Evolutionary conservation across 2,888 invertebrate species (phyloP).

Genomic region (Griposia aprilina): DNA sequence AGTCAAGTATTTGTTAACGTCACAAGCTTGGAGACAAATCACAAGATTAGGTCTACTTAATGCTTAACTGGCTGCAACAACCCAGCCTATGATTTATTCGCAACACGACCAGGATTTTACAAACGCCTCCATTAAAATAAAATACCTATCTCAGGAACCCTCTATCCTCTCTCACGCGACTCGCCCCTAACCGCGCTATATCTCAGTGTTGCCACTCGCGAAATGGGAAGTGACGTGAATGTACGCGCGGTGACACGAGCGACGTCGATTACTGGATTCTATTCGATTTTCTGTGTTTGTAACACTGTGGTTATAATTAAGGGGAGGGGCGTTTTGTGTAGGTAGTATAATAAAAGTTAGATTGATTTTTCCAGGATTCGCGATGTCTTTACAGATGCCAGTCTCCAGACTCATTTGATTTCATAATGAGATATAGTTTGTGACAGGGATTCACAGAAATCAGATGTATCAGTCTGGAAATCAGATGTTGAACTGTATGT

Average conservation of each 20-base stretch:
- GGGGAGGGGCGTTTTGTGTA: constrained; percentile 28
- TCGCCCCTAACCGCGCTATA: constrained; percentile 35
- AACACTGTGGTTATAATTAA: constrained; percentile 62
- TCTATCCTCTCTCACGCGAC: too few species aligned
- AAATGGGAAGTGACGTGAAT: constrained; percentile 80
- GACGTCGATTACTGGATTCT: constrained; percentile 76
- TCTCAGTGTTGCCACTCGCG: constrained; percentile 72
- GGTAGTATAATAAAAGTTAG: constrained; percentile 12
- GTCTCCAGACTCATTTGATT: background rate
- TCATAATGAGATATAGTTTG: background rate
- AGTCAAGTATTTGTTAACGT: background rate
- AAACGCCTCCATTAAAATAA: too few species aligned
- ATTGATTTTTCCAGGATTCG: background rate
- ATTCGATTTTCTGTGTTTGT: constrained; percentile 69
- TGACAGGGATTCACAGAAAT: background rate
- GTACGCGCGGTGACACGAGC: constrained; percentile 72
- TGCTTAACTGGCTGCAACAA: background rate
- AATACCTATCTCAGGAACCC: constrained; percentile 50
- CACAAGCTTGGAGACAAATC: background rate
- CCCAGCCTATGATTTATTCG: background rate
- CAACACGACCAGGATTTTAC: background rate
- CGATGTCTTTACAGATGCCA: background rate
- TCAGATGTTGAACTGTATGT: background rate
- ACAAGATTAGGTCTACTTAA: background rate
- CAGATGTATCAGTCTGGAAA: too few species aligned